Conservation (phyloP, 2,888 invertebrate genomes). For the Cremastobaeus sp. region DNA sequence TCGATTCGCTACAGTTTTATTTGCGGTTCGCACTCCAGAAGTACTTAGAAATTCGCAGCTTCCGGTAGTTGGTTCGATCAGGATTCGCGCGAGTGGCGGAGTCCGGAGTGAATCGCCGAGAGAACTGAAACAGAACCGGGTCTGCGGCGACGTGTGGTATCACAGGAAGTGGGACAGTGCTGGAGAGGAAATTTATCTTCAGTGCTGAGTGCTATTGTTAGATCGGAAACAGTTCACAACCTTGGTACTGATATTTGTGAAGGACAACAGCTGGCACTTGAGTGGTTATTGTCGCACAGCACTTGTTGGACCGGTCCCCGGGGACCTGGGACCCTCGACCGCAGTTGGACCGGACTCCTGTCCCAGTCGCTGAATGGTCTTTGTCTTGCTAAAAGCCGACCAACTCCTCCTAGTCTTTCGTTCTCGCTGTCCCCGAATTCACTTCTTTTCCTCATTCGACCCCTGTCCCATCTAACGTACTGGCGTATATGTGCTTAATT, state of each 20-base stretch:
- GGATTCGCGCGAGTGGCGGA: neutral
- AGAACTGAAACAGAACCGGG: conserved; percentile 10
- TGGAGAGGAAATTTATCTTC: neutral
- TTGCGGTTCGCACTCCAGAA: conserved; percentile 22
- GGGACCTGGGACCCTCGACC: neutral
- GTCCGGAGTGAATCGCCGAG: conserved; percentile 7
- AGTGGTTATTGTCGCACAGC: conserved; percentile 9
- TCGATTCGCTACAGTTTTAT: neutral
- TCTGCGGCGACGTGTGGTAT: neutral
- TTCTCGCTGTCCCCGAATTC: too few relatives aligned
- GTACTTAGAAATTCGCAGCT: neutral
- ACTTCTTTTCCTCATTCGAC: too few relatives aligned
- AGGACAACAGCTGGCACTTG: too few relatives aligned
- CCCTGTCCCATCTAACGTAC: too few relatives aligned
- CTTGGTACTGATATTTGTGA: neutral
- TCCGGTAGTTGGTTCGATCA: neutral
- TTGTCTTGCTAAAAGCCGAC: neutral
- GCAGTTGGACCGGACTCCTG: neutral
- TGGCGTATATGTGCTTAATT: conserved; percentile 63
- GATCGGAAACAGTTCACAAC: neutral
- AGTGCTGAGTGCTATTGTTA: conserved; percentile 16
- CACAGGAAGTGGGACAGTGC: conserved; percentile 29
- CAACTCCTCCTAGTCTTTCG: too few relatives aligned
- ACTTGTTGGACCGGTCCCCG: neutral
- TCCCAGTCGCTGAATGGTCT: conserved; percentile 7